Conservation (phyloP, 2,888 invertebrate species). For the Scaptomyza reducta region DNA sequence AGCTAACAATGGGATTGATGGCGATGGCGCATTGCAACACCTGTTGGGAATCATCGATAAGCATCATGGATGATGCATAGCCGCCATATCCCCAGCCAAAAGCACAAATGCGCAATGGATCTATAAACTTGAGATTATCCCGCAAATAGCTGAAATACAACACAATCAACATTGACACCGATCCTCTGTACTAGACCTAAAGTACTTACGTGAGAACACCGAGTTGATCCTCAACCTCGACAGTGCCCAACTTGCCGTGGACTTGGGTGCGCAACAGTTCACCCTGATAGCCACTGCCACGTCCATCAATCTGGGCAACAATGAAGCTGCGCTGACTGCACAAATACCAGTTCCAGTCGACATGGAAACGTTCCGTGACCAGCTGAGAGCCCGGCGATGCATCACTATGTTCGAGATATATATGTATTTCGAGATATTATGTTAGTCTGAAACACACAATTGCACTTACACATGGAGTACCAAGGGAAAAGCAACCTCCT, state of each 20-base stretch:
- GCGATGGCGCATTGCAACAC: conserved; percentile 94
- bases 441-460: conserved; percentile 50
- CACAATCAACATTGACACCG: neutral
- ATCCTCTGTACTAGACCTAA: neutral
- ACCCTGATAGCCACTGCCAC: conserved; percentile 94
- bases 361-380: conserved; percentile 91
- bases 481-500: conserved; percentile 92
- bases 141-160: conserved; percentile 87
- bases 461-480: conserved; percentile 91
- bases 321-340: conserved; percentile 92
- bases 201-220: conserved; percentile 86
- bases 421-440: neutral
- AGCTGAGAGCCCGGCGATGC: conserved; percentile 93
- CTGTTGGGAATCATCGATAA: conserved; percentile 90
- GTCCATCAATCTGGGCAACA: conserved; percentile 94
- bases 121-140: conserved; percentile 92
- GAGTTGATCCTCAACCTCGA: conserved; percentile 92
- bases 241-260: conserved; percentile 89
- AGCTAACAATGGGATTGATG: conserved; percentile 94
- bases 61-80: conserved; percentile 91
- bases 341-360: conserved; percentile 94
- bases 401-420: conserved; percentile 85
- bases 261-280: conserved; percentile 90
- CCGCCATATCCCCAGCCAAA: conserved; percentile 96
- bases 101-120: conserved; percentile 91